Evolutionary conservation across 2,113 vertebrate species (phyloP), one percentile per base, ranked within the genome.

Genomic region (Clarias macrocephalus): DNA sequence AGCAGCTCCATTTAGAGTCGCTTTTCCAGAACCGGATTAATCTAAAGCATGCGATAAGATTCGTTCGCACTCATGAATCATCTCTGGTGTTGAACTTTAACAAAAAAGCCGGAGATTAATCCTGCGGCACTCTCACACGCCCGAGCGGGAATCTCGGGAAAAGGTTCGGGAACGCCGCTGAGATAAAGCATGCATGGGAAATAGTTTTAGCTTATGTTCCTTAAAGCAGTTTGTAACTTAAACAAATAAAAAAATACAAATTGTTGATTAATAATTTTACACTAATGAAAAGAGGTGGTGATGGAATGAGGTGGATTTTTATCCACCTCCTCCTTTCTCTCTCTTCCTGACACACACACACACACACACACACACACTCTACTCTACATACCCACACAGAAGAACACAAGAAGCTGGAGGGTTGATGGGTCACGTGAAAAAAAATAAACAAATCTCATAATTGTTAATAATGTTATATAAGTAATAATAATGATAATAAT

Each of bases 11-110:
- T 80, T 80, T 11, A 59, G 77, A 59, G 16, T 80, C 18, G 10
- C 77, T 59, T 80, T 76, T 59, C 54, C 77, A 80, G 28, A 59
- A 80, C 54, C 23, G 56, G n/a, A 80, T 80, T 80, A 30, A 80
- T 21, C 18, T 59, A 59, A 80, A 59, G 18, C n/a, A 33, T 23
- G 52, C 19, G 16, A 59, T 59, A 33, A 80, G 56, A 80, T 5
- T 9, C 54, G 4, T 21, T 12, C 18, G 1, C 6, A 21, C 28
- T 60, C 56, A 80, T 11, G 30, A 80, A 60, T 37, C 79, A 59
- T 59, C 28, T 10, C 9, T 5, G 4, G 15, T 80, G 77, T 5
- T 59, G 19, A 80, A 21, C 23, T 23, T 60, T 37, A 80, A 80
- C n/a, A 80, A 79, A 48, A 7, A 57, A 18, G 52, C 33, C 1